phyloP scores from a whole-genome alignment of 2,888 invertebrate genomes.

The Mimachlamys varia region DNA sequence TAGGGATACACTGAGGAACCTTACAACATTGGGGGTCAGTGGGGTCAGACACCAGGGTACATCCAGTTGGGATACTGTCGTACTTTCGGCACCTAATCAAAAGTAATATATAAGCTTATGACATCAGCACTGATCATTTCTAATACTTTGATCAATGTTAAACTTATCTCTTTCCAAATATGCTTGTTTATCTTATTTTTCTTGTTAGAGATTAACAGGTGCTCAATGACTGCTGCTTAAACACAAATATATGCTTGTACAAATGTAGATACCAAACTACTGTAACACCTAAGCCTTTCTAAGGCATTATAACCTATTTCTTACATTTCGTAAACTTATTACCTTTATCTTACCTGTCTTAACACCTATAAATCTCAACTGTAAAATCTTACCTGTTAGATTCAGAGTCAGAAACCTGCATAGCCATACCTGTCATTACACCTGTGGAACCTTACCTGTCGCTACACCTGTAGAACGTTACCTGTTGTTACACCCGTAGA shows the following conservation, averaged over 20 bases:
- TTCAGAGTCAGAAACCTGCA: background rate
- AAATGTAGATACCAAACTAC: no score
- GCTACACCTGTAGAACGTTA: background rate
- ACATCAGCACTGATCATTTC: background rate
- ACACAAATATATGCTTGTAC: no score
- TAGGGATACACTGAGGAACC: constrained; percentile 64
- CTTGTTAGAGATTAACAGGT: background rate
- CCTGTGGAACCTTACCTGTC: background rate
- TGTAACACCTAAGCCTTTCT: no score
- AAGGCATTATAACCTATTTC: no score
- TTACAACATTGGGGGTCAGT: constrained; percentile 65
- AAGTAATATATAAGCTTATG: background rate
- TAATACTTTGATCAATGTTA: no score
- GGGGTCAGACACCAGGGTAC: constrained; percentile 65
- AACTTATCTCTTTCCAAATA: no score
- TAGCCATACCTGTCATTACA: background rate
- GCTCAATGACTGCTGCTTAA: no score
- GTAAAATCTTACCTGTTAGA: background rate
- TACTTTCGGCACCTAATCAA: constrained; percentile 58
- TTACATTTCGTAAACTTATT: no score
- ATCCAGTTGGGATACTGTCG: constrained; percentile 56
- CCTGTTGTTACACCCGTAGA: no score
- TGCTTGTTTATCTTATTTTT: no score
- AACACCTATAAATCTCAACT: background rate
- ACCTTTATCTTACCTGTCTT: background rate